A percentile compares a stretch with the other conserved stretches of the same genome.
Conservation (phyloP, 1,140 invertebrate genomes). For the Dreissena polymorpha region DNA sequence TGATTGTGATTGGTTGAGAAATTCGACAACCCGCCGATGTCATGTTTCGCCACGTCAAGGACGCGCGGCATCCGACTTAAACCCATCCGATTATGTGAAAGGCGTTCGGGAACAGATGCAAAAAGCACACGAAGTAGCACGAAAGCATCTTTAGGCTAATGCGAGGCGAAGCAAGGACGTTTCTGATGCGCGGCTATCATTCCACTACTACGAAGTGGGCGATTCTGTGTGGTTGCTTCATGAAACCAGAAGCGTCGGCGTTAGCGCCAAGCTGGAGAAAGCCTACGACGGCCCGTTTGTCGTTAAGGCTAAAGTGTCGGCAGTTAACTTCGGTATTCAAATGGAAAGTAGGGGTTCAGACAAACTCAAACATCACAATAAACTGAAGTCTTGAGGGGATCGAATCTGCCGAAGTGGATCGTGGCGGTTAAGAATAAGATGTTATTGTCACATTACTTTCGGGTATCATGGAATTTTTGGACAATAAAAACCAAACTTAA, state of each 20-base stretch:
- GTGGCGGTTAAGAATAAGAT: too few species aligned
- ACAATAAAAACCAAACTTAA: too few species aligned
- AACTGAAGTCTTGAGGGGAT: neutral
- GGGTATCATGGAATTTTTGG: too few species aligned
- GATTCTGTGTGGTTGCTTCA: slow-evolving; percentile 16
- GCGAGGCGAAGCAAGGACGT: slow-evolving; percentile 14
- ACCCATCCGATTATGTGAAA: neutral
- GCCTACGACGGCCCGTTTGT: neutral
- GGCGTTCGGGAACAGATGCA: neutral
- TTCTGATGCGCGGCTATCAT: neutral
- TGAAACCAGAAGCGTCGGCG: neutral
- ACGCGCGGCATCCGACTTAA: too few species aligned
- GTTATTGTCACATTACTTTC: too few species aligned
- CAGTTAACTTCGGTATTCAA: neutral
- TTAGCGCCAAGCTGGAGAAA: neutral
- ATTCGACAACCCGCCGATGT: too few species aligned
- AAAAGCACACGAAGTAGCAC: neutral
- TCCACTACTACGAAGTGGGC: neutral
- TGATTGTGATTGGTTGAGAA: too few species aligned
- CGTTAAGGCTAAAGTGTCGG: neutral
- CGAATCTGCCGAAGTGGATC: neutral
- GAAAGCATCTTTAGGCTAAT: neutral
- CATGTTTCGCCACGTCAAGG: too few species aligned
- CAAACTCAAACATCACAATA: neutral
- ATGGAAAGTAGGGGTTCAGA: neutral